Percentiles rank a stretch among this genome's conserved stretches.
phyloP scores from a whole-genome alignment of 2,113 vertebrate genomes.

The Antechinus flavipes region DNA sequence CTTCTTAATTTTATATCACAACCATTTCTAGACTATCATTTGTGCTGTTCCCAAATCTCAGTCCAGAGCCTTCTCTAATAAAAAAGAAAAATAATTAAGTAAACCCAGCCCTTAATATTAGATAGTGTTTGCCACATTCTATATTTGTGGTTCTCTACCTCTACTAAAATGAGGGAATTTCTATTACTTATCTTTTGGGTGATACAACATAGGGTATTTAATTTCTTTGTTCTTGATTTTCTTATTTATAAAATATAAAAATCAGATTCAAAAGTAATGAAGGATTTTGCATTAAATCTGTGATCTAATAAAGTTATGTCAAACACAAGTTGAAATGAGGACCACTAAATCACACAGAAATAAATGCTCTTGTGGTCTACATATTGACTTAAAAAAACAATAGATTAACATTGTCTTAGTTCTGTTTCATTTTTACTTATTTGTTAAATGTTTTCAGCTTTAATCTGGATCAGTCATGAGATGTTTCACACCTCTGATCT shows the following conservation, averaged over 20 bases:
- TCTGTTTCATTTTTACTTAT: neutral
- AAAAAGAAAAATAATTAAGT: neutral
- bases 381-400: neutral
- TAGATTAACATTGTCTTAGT: neutral
- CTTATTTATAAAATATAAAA: neutral
- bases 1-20: neutral
- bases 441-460: neutral
- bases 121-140: neutral
- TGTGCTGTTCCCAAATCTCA: neutral
- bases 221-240: neutral
- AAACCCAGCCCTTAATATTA: neutral
- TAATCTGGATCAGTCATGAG: neutral
- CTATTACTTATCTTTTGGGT: neutral
- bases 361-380: neutral
- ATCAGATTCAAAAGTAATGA: neutral
- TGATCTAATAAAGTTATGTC: neutral
- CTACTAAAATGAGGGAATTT: neutral
- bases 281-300: neutral
- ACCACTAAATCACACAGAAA: neutral
- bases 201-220: neutral
- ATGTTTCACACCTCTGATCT: neutral
- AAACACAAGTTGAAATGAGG: neutral
- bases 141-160: neutral
- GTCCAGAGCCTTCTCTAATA: neutral
- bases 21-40: neutral